Evolutionary conservation across 1,140 invertebrate genomes (phyloP), one percentile per base, ranked within the genome.

Genomic region (Scaptodrosophila lebanonensis): DNA sequence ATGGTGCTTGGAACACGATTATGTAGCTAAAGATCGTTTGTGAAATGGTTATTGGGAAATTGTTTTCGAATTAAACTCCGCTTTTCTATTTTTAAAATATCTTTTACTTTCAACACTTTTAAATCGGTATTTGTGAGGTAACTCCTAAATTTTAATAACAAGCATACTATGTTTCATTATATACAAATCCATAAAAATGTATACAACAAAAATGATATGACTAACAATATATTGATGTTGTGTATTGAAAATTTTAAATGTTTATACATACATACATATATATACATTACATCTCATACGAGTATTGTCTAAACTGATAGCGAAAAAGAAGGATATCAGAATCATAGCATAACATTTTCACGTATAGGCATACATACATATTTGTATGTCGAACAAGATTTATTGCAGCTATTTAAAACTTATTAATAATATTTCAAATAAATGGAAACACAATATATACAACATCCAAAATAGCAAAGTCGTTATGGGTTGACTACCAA

Each of bases 211-310:
- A 52, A 47, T n/a, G 25, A 53, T 64, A 68, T 72, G 65, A 79
- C 73, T 79, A 79, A 72, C 65, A 77, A 82, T 79, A 79, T 79
- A 79, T 79, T 79, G 73, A 79, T 79, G 73, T 79, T 79, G 73
- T 79, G 73, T 79, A 79, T 79, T 79, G 65, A 57, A 73, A 79
- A 79, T 79, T 79, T 79, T 79, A 79, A 79, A 73, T 79, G 75
- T 82, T 72, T 72, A 79, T 79, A 68, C 64, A 75, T 71, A 58
- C 44, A 67, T 60, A 71, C 68, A 44, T 45, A 47, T 56, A 38
- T 68, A 48, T 56, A 65, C 30, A 68, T 64, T 68, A 52, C 52
- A 67, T 60, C 38, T 65, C 64, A 68, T 65, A 64, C 54, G 58
- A 73, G 52, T 56, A 56, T 53, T 49, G 33, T 57, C 45, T 57